Base-by-base conservation (phyloP, 2,888 invertebrate species). In the Reticulitermes lucifugus region DNA sequence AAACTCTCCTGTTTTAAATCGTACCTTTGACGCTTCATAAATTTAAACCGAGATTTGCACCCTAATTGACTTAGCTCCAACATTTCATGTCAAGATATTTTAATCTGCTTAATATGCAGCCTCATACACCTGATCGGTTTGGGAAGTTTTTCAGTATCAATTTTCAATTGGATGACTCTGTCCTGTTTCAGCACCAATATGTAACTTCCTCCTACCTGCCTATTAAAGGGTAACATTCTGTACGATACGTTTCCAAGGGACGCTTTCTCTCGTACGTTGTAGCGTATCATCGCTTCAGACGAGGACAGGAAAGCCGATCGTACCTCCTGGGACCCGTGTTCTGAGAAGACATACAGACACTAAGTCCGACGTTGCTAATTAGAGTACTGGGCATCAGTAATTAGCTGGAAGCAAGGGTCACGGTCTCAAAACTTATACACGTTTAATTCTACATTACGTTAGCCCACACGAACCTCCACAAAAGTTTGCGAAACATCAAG, bases 201-300 rank as follows among this genome's bases (percentile, higher is more conserved):
- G 73, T 21, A 41, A 41, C 25, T 29, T 71, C 2, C 79, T 35
- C 7, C 79, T 59, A 35, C 59, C 80, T 73, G 41, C 41, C 21
- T 73, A 60, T 80, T 81, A 81, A 81, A 81, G 81, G 81, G 81
- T 70, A 81, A 25, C 65, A 35, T 46, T 21, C 70, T 81, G 18
- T 70, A 65, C 55, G 79, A 79, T 71, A 71, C 71, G 59, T 59
- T 79, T 81, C 81, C 35, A 81, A 70, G 70, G 43, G 81, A 41
- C 43, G 70, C n/a, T 35, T 65, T n/a, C 65, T 65, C 65, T 7
- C 65, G n/a, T 65, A 65, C n/a, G 65, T n/a, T 2, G 55, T 35
- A 35, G 35, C 35, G 35, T 55, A 55, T 55, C 46, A 79, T 29
- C 79, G n/a, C 70, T 73, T 73, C 18, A 73, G 73, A 73, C 35